Evolutionary conservation across 1,140 invertebrate genomes (phyloP), one percentile per base, ranked within the genome.

Genomic region (Meloidogyne exigua): DNA sequence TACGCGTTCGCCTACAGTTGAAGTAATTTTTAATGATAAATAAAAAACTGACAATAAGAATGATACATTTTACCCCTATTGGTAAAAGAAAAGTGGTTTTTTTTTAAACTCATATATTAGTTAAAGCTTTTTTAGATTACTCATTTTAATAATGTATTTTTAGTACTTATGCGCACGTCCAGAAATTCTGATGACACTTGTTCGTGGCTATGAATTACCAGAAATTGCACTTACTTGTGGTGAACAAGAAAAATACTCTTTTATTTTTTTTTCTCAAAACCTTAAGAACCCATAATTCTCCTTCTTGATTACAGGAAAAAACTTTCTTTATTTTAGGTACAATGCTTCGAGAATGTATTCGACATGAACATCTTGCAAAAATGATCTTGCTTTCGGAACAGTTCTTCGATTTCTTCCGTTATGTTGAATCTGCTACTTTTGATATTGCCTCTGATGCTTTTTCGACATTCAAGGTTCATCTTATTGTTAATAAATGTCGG

Each of bases 361-460:
- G 96, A 87, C 95, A 97, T 87, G 95, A 99, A 89, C 94, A 94
- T 66, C 89, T 99, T 85, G 95, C 96, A 72, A 98, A 98, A 90
- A 96, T 99, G 75, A 95, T 99, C 92, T 91, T 99, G 77, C 92
- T 95, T 89, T 95, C 94, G 72, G 93, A 96, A 83, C 94, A 98
- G 88, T 99, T 99, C 91, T 99, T 96, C 89, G 72, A 98, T 90
- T 99, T 99, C 90, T 99, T 99, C 90, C 92, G 93, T 90, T 99
- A 98, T 90, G 97, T 99, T 85, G 96, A 99, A 91, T 94, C 98
- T 76, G 98, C 96, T 75, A 98, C 96, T 76, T 99, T 99, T 91
- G 97, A 99, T 91, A 99, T 99, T 88, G 96, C 97, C 88, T 98
- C 96, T 80, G 97, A 99, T 92, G 97, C 96, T 89, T 99, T 99